Evolutionary conservation across 2,888 invertebrate genomes (phyloP).

Genomic region (Pristionchus japonicus): DNA sequence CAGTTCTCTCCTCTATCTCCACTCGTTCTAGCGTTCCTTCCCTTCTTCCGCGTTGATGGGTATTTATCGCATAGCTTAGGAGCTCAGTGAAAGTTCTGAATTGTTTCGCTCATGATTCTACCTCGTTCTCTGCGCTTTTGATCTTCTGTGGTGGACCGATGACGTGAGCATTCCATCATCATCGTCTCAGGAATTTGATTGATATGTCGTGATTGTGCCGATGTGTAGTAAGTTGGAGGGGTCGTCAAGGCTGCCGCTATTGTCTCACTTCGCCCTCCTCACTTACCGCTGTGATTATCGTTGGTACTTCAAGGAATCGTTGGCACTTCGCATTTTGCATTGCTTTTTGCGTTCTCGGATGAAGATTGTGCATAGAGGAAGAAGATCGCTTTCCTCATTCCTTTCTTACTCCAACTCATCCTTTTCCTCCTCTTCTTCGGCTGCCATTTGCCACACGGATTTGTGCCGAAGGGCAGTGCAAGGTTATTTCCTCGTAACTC

Average conservation of each 20-base stretch:
- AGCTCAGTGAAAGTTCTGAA: too few relatives aligned
- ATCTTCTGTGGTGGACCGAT: not conserved
- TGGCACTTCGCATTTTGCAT: too few relatives aligned
- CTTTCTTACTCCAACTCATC: not conserved
- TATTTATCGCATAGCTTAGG: too few relatives aligned
- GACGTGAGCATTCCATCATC: not conserved
- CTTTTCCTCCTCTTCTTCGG: not conserved
- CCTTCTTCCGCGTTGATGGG: not conserved
- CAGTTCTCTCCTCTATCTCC: not conserved
- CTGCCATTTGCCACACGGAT: conserved; percentile 9
- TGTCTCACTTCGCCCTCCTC: not conserved
- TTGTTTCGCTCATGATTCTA: too few relatives aligned
- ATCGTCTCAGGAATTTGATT: not conserved
- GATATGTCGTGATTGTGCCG: not conserved
- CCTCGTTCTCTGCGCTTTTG: not conserved
- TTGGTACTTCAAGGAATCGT: not conserved
- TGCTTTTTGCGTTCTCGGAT: too few relatives aligned
- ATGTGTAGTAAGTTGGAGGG: not conserved
- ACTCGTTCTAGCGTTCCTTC: not conserved
- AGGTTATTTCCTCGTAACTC: not conserved
- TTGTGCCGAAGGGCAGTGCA: not conserved
- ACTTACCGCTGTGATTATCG: not conserved
- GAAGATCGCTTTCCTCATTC: not conserved
- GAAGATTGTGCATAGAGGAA: too few relatives aligned
- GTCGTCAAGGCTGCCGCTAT: not conserved